Base-by-base conservation (phyloP, 2,888 invertebrate genomes). In the Perizoma flavofasciatum region DNA sequence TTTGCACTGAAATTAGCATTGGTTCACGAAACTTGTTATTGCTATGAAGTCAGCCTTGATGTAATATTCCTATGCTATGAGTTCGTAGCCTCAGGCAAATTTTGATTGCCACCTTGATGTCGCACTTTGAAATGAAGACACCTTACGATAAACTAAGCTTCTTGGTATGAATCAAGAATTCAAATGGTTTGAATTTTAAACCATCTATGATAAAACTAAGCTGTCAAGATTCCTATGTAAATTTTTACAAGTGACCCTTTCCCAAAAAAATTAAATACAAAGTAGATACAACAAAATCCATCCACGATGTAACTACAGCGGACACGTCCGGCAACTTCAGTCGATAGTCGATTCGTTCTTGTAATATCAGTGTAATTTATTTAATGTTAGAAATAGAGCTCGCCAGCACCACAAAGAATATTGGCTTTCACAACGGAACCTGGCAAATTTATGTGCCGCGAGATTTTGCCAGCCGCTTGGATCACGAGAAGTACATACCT, bases 341-440 rank as follows among this genome's bases (percentile, higher is more conserved):
- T 6, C 37, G 22, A 22, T 22, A 72, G 72, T 80, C 82, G 87
- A 89, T 89, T 89, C 88, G 89, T 89, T 91, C 87, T 88, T 85
- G 90, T 91, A 88, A 91, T 91, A 90, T 89, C 86, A 72, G 78
- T 81, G 86, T 89, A 89, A 91, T 90, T 92, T 91, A 91, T 92
- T 90, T 91, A 89, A 92, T 91, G 89, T 89, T 89, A 85, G 86
- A 89, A 89, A 89, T 86, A 88, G 83, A 89, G 82, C 82, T 85
- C 83, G 88, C 84, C 78, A 85, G 79, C 81, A 79, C 86, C 78
- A 85, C 90, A 90, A 91, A 90, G 90, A 91, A 91, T 91, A 89
- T 90, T 90, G 88, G 88, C 91, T 91, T 91, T 91, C 91, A 90
- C 89, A 90, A 91, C 88, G 86, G 88, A 87, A 87, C 88, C 83